Base-by-base conservation (phyloP, 2,888 invertebrate species). In the Nomada flava region DNA sequence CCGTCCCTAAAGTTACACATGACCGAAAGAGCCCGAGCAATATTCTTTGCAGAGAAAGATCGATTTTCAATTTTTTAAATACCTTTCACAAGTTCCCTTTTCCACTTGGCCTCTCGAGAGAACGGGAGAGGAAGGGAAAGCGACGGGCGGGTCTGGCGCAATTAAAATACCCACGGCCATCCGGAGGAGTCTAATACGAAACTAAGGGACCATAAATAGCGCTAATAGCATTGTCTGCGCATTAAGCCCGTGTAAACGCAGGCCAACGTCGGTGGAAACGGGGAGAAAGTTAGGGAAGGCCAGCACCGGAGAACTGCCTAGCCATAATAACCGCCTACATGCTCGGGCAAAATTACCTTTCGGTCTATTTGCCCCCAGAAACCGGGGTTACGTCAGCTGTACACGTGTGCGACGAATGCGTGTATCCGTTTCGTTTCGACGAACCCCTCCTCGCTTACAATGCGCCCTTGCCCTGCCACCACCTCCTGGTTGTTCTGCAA, bases 251-350 rank as follows among this genome's bases (percentile, higher is more conserved):
- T 71, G 79, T 86, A 79, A 84, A 85, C 76, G 82, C 57, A 59
- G 67, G 72, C 47, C 57, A 53, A 63, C 44, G 71, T 57, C 26
- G 44, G 50, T 59, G 71, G 70, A 65, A 63, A 68, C 65, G 60
- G 71, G 68, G 42, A 42, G 64, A 57, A 63, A 60, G 44, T 65
- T 64, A 55, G 55, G 65, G 59, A 29, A 74, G 82, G 73, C 62
- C 69, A 75, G 72, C 77, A 77, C 57, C 72, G 69, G 70, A 83
- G 68, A 81, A 73, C 65, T 72, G 84, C 62, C 76, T 75, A 76
- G 79, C 81, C 70, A 79, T 90, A 86, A 91, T 86, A 89, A 84
- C 86, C 84, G 85, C 86, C 88, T 89, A 91, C 90, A 82, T 87
- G 79, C 74, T 78, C 76, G 47, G 79, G 79, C 65, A 62, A 88